A percentile compares a stretch with the other conserved stretches of the same genome.
Evolutionary conservation across 2,888 invertebrate genomes (phyloP).

Genomic region (Miltochrista miniata): DNA sequence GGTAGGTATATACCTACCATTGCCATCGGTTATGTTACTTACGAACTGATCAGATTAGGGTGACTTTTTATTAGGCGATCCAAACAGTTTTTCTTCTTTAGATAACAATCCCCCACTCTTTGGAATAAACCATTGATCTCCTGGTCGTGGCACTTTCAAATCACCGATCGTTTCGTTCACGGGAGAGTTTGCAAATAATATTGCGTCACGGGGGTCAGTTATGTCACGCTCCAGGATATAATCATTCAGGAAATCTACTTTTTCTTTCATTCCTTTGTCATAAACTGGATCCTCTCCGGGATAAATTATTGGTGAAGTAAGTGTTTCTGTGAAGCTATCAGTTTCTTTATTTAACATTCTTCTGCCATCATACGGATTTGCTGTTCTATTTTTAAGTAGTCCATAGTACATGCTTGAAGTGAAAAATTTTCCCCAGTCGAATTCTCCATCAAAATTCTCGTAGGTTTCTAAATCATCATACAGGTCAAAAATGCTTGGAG

Average conservation of each 20-base stretch:
- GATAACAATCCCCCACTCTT: too few relatives aligned
- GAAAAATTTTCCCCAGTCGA: constrained; percentile 3
- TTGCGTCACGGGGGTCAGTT: too few relatives aligned
- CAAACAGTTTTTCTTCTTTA: too few relatives aligned
- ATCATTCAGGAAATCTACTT: too few relatives aligned
- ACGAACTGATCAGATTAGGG: too few relatives aligned
- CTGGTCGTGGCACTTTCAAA: too few relatives aligned
- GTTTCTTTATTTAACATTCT: background rate
- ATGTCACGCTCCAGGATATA: background rate
- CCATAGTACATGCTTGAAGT: background rate
- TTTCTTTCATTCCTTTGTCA: background rate
- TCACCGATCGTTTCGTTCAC: too few relatives aligned
- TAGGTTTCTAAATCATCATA: background rate
- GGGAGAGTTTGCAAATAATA: too few relatives aligned
- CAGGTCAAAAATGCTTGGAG: background rate
- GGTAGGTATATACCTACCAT: too few relatives aligned
- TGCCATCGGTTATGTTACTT: too few relatives aligned
- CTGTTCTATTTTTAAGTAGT: constrained; percentile 1
- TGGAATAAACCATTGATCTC: too few relatives aligned
- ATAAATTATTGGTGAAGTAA: background rate
- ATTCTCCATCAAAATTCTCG: constrained; percentile 1
- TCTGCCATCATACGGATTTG: background rate
- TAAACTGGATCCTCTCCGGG: background rate
- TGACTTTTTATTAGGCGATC: too few relatives aligned
- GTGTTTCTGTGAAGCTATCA: background rate